Evolutionary conservation across 2,797 vertebrate species (phyloP).

Genomic region (Orestias chungarensis): DNA sequence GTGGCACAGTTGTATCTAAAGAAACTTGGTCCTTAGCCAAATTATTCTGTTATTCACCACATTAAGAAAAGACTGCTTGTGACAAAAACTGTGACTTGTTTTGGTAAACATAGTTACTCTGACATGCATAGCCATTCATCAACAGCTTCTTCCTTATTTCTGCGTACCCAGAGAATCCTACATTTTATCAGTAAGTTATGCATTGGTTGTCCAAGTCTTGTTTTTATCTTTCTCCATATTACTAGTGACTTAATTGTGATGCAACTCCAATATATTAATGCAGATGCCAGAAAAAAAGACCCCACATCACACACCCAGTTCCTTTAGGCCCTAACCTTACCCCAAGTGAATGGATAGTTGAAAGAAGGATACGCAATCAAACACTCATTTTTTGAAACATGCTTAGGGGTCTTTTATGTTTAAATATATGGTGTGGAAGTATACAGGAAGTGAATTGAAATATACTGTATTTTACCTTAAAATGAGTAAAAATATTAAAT

Average conservation of each 20-base stretch:
- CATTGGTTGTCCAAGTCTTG: neutral
- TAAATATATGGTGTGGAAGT: no score
- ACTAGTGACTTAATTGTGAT: neutral
- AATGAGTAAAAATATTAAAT: neutral
- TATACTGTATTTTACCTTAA: neutral
- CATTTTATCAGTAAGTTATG: neutral
- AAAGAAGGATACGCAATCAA: neutral
- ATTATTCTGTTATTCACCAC: neutral
- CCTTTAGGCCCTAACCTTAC: neutral
- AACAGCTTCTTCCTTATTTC: neutral
- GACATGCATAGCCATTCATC: neutral
- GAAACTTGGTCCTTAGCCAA: neutral
- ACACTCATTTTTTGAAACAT: no score
- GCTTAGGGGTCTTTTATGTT: no score
- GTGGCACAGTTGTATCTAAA: neutral
- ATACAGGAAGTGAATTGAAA: no score
- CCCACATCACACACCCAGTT: no score
- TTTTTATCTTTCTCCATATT: neutral
- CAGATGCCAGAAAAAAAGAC: neutral
- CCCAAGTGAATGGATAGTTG: neutral
- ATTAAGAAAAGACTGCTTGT: neutral
- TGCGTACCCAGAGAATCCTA: no score
- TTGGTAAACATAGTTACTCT: neutral
- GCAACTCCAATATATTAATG: neutral
- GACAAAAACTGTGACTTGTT: neutral